phyloP scores from a whole-genome alignment of 2,113 vertebrate genomes.

The Aleadryas rufinucha region DNA sequence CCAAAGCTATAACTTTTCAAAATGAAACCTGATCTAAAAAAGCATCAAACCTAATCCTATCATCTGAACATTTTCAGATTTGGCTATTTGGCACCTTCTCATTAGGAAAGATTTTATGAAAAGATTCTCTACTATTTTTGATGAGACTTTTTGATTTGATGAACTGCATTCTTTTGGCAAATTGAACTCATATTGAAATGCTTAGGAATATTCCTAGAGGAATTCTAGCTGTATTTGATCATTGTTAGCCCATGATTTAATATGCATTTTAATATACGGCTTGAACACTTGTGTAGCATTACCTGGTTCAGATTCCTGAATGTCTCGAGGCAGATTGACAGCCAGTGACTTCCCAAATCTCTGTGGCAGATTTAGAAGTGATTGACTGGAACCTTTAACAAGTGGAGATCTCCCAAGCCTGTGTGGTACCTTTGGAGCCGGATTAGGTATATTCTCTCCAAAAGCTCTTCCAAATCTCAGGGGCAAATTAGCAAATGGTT shows the following conservation, averaged over 20 bases:
- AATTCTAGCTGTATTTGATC: not conserved
- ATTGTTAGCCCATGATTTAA: not conserved
- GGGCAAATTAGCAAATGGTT: constrained; percentile 59
- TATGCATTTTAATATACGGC: not conserved
- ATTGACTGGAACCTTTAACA: constrained; percentile 8
- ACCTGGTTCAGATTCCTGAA: constrained; percentile 36
- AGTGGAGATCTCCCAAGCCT: constrained; percentile 62
- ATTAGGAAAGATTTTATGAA: not conserved
- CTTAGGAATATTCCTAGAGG: not conserved
- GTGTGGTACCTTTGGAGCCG: constrained; percentile 25
- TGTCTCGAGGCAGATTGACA: not conserved
- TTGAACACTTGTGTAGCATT: constrained; percentile 3
- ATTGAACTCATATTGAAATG: not conserved
- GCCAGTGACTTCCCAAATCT: constrained; percentile 46
- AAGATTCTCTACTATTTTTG: not conserved
- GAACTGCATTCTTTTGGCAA: not conserved
- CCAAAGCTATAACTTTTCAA: not conserved
- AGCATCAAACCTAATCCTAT: not conserved
- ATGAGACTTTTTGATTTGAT: not conserved
- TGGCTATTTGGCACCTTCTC: not conserved
- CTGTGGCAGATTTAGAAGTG: constrained; percentile 56
- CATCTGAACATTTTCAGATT: not conserved
- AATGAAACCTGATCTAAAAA: not conserved
- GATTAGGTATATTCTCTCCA: not conserved
- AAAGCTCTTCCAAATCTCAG: constrained; percentile 71